Percentiles rank a stretch among this genome's conserved stretches.
phyloP scores from a whole-genome alignment of 2,113 vertebrate genomes.

The Emydocephalus ijimae region DNA sequence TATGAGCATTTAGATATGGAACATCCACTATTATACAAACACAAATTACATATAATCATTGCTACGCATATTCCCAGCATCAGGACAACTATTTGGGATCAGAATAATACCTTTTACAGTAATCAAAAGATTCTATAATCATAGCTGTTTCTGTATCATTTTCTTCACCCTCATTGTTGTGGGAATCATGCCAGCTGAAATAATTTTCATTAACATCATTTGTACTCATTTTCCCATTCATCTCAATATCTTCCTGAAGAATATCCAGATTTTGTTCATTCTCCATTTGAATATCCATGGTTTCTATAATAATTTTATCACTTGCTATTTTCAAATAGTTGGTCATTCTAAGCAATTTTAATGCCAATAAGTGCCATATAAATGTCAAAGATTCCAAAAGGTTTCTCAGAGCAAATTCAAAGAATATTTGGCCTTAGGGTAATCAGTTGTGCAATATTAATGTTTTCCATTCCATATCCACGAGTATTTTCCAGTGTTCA shows the following conservation, averaged over 20 bases:
- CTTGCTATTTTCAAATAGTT: constrained; percentile 66
- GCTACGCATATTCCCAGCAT: not conserved
- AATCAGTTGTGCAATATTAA: not conserved
- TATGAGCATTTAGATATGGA: not conserved
- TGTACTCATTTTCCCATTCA: constrained; percentile 79
- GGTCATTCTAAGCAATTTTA: constrained; percentile 69
- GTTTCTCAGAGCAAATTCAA: constrained; percentile 13
- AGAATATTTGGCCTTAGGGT: not conserved
- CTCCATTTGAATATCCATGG: constrained; percentile 68
- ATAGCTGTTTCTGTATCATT: constrained; percentile 77
- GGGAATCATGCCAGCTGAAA: constrained; percentile 75
- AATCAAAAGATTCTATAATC: constrained; percentile 72
- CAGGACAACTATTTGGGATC: not conserved
- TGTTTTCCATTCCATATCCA: not conserved
- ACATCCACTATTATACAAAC: not conserved
- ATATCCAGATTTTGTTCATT: constrained; percentile 57
- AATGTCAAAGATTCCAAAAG: constrained; percentile 32
- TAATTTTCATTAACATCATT: constrained; percentile 73
- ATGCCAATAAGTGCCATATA: constrained; percentile 40
- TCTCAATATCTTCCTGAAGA: constrained; percentile 85
- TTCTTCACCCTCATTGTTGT: constrained; percentile 75
- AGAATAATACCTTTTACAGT: constrained; percentile 80
- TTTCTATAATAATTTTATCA: constrained; percentile 68
- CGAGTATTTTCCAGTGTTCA: not conserved
- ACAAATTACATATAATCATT: not conserved